Evolutionary conservation across 2,888 invertebrate genomes (phyloP), one percentile per base, ranked within the genome.

Genomic region (Drosophila demipolita): DNA sequence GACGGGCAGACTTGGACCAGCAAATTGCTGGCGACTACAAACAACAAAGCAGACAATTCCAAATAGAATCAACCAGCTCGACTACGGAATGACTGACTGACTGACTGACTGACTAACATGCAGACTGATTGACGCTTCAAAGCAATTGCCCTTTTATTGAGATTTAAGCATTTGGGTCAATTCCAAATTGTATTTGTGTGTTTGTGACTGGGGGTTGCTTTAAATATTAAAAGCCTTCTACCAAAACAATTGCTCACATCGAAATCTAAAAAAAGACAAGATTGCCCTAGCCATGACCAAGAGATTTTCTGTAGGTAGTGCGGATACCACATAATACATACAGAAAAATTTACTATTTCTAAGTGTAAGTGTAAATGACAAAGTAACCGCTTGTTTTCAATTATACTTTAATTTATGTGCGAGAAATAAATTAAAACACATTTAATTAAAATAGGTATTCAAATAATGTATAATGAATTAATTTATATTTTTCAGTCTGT

Each of bases 151-250:
- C 77, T 74, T 82, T 78, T 80, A 85, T 87, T 86, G 87, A 83
- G 83, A 83, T 87, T 87, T 83, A 80, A 86, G 73, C 83, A 85
- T 87, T 83, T 87, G 78, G 87, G 86, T 86, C 86, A 87, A 70
- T 85, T 87, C 75, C 83, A 85, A 85, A 85, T 76, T 78, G 85
- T 85, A 81, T 87, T 85, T 85, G 81, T 79, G 70, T 76, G 73
- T 85, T 79, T 79, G 70, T 75, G 73, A 73, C 86, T 42, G 48
- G 59, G 33, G 63, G 38, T 20, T 32, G 26, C 75, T 78, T 85
- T 82, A 87, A 85, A 85, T 85, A 82, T 82, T 77, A 75, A 78
- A 76, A 83, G 65, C 71, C 78, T 76, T 74, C 69, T 76, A 64
- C 49, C 77, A 55, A 62, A 66, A 66, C 68, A 45, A 48, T 77